phyloP scores from a whole-genome alignment of 2,888 invertebrate genomes.

The Tricholauxania praeusta region DNA sequence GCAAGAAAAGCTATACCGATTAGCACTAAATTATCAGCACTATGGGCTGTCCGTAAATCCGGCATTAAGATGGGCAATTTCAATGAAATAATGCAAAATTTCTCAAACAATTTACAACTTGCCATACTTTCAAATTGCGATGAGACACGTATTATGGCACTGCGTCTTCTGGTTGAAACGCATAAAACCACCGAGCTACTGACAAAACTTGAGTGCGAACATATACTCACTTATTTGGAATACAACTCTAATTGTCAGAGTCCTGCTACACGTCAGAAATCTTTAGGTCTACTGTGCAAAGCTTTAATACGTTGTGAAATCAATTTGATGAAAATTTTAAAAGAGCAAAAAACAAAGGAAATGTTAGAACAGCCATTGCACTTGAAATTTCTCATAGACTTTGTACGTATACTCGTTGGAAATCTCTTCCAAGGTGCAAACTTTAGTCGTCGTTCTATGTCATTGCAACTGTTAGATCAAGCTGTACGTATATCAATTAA shows the following conservation, averaged over 20 bases:
- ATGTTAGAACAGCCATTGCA: slow-evolving; percentile 58
- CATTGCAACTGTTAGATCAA: slow-evolving; percentile 71
- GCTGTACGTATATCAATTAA: slow-evolving; percentile 53
- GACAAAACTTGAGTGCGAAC: slow-evolving; percentile 72
- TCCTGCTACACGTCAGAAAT: slow-evolving; percentile 78
- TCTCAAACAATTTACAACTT: slow-evolving; percentile 68
- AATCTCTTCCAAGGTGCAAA: slow-evolving; percentile 75
- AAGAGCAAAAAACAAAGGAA: slow-evolving; percentile 43
- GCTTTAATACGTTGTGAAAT: slow-evolving; percentile 70
- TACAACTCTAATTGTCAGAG: slow-evolving; percentile 79
- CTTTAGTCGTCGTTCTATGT: slow-evolving; percentile 73
- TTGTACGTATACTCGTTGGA: slow-evolving; percentile 70
- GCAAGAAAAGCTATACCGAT: slow-evolving; percentile 47
- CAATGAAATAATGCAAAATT: slow-evolving; percentile 69
- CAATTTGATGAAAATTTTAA: slow-evolving; percentile 60
- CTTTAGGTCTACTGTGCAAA: slow-evolving; percentile 73
- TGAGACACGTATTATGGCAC: slow-evolving; percentile 77
- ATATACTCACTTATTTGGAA: slow-evolving; percentile 74
- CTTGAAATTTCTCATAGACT: slow-evolving; percentile 67
- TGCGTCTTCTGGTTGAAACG: slow-evolving; percentile 79
- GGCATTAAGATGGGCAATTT: slow-evolving; percentile 58
- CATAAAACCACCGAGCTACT: slow-evolving; percentile 80
- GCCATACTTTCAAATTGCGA: slow-evolving; percentile 70
- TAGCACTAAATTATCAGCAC: slow-evolving; percentile 63
- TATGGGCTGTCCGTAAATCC: slow-evolving; percentile 68